Evolutionary conservation across 2,113 vertebrate species (phyloP).

Genomic region (Actenoides lindsayi): DNA sequence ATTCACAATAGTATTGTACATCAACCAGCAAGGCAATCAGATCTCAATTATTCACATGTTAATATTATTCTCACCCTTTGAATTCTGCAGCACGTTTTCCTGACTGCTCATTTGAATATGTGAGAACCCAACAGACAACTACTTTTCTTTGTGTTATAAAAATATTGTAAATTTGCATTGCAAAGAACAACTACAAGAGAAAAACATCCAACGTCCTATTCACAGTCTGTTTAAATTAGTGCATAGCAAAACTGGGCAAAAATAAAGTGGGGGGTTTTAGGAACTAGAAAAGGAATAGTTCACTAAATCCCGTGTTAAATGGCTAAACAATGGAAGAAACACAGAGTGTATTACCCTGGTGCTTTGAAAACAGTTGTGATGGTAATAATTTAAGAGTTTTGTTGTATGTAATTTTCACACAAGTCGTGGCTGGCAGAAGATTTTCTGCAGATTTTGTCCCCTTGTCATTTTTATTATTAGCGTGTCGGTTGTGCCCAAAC

Average conservation of each 20-base stretch:
- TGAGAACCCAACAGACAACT: constrained; percentile 28
- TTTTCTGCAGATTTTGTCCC: not conserved
- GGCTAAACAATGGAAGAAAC: not conserved
- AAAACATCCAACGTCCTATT: not conserved
- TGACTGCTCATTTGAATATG: constrained; percentile 44
- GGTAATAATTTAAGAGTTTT: not conserved
- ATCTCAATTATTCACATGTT: constrained; percentile 17
- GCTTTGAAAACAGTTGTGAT: not conserved
- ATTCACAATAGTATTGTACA: not conserved
- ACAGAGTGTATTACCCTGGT: not conserved
- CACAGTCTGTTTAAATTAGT: not conserved
- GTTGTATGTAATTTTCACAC: not conserved
- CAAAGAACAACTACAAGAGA: not conserved
- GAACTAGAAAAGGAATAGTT: not conserved
- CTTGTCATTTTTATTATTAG: not conserved
- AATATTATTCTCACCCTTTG: constrained; percentile 26
- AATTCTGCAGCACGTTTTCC: not conserved
- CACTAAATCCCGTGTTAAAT: constrained; percentile 3
- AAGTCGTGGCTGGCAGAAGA: not conserved
- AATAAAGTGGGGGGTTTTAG: not conserved
- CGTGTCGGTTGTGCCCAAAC: fast-evolving
- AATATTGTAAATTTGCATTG: constrained; percentile 49
- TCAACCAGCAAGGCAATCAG: not conserved
- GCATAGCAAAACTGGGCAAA: not conserved
- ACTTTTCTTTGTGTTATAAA: constrained; percentile 32